Evolutionary conservation across 2,888 invertebrate species (phyloP).

Genomic region (Drosophila anomelani): DNA sequence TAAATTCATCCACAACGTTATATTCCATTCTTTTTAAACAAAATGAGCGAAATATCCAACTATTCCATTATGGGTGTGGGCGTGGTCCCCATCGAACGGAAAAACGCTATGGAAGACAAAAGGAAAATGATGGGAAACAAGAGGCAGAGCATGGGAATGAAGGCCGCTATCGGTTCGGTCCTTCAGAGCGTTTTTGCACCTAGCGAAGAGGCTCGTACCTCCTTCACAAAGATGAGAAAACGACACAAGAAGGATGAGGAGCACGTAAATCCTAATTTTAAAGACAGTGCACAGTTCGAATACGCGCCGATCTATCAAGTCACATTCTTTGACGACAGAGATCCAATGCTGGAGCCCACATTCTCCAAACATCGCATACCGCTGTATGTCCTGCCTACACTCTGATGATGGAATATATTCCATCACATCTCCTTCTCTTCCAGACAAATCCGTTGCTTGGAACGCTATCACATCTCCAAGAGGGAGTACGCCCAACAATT

Average conservation of each 20-base stretch:
- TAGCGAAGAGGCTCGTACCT: not conserved
- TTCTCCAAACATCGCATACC: constrained; percentile 30
- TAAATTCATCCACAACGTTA: constrained; percentile 5
- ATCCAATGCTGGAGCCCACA: constrained; percentile 8
- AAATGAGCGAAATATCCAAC: not conserved
- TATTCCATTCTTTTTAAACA: not conserved
- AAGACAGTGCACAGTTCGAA: fast-evolving
- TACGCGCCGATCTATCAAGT: constrained; percentile 1
- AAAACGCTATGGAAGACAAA: constrained; percentile 5
- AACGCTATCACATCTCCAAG: constrained; percentile 6
- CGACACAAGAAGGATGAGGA: constrained; percentile 5
- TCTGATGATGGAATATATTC: not conserved
- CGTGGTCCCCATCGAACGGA: not conserved
- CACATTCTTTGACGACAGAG: constrained; percentile 19
- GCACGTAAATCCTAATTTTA: not conserved
- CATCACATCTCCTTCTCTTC: not conserved
- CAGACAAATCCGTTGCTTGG: constrained; percentile 29
- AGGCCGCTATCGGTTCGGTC: not conserved
- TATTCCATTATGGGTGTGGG: too few relatives aligned
- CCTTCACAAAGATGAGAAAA: not conserved
- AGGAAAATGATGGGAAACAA: constrained; percentile 6
- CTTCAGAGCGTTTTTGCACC: not conserved
- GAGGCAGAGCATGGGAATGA: constrained; percentile 24
- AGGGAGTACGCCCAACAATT: constrained; percentile 46
- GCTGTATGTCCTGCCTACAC: constrained; percentile 14